Conservation (phyloP, 2,113 vertebrate species). For the Sorex fumeus region DNA sequence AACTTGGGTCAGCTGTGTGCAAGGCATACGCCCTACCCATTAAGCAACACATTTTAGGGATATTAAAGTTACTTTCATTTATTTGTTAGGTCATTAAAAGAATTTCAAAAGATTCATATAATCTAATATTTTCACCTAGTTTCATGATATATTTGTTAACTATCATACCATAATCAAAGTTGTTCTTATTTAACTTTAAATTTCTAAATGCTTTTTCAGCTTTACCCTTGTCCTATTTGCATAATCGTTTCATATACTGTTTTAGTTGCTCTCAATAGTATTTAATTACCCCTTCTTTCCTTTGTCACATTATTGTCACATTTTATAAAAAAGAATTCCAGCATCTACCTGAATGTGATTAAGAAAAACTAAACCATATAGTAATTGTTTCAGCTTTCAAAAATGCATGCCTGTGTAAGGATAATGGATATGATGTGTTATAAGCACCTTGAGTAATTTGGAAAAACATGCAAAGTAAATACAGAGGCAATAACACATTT, state of each 20-base stretch:
- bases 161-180: neutral
- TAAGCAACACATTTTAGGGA: neutral
- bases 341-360: neutral
- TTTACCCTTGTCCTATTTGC: neutral
- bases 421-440: conserved; percentile 22
- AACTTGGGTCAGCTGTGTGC: no score
- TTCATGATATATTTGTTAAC: neutral
- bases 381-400: neutral
- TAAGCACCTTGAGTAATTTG: conserved; percentile 25
- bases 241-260: neutral
- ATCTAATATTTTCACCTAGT: neutral
- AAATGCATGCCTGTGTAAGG: neutral
- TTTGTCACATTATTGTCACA: neutral
- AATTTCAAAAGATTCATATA: neutral
- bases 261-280: neutral
- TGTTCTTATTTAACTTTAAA: neutral
- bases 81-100: neutral
- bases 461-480: conserved; percentile 51
- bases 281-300: neutral
- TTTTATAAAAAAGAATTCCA: conserved; percentile 15
- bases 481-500: neutral
- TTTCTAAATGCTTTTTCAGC: neutral
- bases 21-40: neutral
- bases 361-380: neutral
- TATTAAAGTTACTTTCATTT: conserved; percentile 17